Conservation (phyloP, 2,113 vertebrate species). For the Hemichromis elongatus region DNA sequence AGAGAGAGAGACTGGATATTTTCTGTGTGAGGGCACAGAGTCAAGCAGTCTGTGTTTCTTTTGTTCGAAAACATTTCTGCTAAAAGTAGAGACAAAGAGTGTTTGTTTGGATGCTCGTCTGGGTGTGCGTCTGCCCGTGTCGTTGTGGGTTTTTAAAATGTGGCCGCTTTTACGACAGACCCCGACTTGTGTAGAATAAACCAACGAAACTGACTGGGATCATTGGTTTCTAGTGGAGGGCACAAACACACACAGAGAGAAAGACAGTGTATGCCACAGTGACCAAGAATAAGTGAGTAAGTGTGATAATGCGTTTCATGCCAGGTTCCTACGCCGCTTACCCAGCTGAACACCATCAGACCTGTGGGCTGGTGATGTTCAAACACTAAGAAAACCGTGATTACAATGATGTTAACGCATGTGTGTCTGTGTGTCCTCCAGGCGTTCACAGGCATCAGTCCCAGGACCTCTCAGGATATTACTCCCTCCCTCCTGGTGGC, state of each 20-base stretch:
- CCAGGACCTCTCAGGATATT: slow-evolving; percentile 91
- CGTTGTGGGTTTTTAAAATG: slow-evolving; percentile 15
- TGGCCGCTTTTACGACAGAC: background rate
- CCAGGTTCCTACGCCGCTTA: slow-evolving; percentile 64
- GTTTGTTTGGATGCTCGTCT: slow-evolving; percentile 36
- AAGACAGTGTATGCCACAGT: background rate
- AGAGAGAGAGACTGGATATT: slow-evolving; percentile 24
- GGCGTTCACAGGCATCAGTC: slow-evolving; percentile 91
- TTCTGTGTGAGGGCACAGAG: slow-evolving; percentile 38
- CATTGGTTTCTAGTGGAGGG: slow-evolving; percentile 6
- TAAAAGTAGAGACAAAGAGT: slow-evolving; percentile 26
- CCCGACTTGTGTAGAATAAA: slow-evolving; percentile 6
- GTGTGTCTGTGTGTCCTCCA: slow-evolving; percentile 55
- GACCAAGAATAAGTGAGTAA: background rate
- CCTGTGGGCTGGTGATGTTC: background rate
- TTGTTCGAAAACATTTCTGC: slow-evolving; percentile 29
- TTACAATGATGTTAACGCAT: background rate
- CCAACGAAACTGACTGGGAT: slow-evolving; percentile 11
- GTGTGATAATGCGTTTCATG: slow-evolving; percentile 35
- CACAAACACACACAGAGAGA: background rate
- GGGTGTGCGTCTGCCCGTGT: background rate
- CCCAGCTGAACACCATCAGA: slow-evolving; percentile 24
- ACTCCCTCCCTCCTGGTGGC: slow-evolving; percentile 86
- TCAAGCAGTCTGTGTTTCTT: slow-evolving; percentile 36
- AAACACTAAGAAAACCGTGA: background rate